These are phyloP conservation scores for Fukomys damarensis DNA, from an alignment of 2,113 vertebrate species.

Conservation along the genomic window DNA sequence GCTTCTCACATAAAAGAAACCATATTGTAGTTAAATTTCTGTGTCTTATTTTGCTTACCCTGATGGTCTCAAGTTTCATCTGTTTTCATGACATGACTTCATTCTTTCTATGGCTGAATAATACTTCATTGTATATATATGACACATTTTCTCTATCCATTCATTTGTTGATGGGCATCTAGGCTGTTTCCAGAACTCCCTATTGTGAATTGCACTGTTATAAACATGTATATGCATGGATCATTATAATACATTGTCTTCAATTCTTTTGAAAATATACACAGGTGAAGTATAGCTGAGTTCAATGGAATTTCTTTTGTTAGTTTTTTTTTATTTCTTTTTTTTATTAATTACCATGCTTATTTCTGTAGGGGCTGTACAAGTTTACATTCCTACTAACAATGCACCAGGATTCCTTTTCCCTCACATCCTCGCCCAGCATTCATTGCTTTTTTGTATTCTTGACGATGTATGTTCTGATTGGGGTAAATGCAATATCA, in stretches of 20 bases:
- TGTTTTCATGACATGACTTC: not conserved
- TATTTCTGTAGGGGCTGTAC: not conserved
- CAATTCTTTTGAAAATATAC: not conserved
- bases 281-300: not conserved
- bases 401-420: not conserved
- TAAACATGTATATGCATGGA: not conserved
- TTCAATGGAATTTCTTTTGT: not conserved
- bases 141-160: not conserved
- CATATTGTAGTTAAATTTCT: not conserved
- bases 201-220: not conserved
- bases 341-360: not conserved
- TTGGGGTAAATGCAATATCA: not conserved
- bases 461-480: not conserved
- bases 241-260: not conserved
- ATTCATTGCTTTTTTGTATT: not conserved
- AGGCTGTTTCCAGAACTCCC: not conserved
- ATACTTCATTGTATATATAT: not conserved
- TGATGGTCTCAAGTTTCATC: not conserved
- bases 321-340: not conserved
- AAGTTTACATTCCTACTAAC: not conserved
- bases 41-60: not conserved
- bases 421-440: not conserved
- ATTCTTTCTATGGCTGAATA: not conserved
- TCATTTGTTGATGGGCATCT: not conserved
- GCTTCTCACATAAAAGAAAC: not conserved